phyloP scores from a whole-genome alignment of 1,140 invertebrate genomes.

The Neodiprion pinetum region DNA sequence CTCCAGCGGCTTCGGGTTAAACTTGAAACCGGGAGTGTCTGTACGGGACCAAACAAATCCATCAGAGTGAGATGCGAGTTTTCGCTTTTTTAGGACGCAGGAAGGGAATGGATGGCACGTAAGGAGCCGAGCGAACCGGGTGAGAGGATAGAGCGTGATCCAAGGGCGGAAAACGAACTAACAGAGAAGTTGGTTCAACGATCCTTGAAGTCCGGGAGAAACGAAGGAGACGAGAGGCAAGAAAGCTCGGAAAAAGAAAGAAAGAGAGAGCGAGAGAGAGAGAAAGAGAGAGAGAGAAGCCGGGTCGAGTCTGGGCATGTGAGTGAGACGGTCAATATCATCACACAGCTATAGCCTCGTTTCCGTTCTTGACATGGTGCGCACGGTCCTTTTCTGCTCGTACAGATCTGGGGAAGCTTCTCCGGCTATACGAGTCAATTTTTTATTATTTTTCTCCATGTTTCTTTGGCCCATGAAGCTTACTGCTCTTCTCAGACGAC shows the following conservation, averaged over 20 bases:
- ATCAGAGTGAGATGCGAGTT: background rate
- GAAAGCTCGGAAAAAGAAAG: background rate
- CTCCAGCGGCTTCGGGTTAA: background rate
- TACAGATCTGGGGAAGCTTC: no score
- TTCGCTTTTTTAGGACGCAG: background rate
- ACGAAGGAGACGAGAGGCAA: background rate
- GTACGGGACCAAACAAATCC: background rate
- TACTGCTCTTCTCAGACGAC: no score
- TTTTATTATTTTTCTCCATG: no score
- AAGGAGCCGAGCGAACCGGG: background rate
- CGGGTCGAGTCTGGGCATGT: constrained; percentile 3
- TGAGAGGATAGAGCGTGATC: background rate
- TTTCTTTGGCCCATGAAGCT: no score
- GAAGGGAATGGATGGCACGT: no score
- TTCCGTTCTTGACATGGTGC: background rate
- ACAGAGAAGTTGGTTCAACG: background rate
- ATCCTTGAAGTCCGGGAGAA: constrained; percentile 15
- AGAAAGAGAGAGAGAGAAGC: constrained; percentile 8
- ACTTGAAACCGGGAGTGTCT: background rate
- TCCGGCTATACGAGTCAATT: no score
- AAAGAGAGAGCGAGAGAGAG: background rate
- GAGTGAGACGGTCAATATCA: background rate
- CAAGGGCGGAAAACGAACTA: background rate
- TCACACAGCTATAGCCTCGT: background rate
- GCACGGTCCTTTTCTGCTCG: no score